These are phyloP conservation scores for Rotaria sp. DNA, from an alignment of 2,888 invertebrate species.

Conservation along the genomic window DNA sequence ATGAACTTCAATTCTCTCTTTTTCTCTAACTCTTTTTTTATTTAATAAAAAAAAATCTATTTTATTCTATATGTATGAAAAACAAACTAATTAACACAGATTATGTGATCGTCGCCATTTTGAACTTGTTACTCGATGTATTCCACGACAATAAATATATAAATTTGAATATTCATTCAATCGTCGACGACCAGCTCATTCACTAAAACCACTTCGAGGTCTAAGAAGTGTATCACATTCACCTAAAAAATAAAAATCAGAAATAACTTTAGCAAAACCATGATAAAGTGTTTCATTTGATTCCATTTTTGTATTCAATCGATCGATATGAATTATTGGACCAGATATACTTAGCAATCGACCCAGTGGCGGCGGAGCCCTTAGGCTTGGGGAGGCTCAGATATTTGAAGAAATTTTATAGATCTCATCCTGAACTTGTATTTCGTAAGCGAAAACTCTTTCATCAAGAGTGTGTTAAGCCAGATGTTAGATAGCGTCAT, in stretches of 20 bases:
- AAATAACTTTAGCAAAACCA: neutral
- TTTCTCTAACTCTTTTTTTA: neutral
- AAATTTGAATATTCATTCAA: neutral
- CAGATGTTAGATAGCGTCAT: too few relatives aligned
- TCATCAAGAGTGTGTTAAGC: too few relatives aligned
- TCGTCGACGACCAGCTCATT: neutral
- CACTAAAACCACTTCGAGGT: neutral
- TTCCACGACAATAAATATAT: neutral
- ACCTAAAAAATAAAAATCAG: neutral
- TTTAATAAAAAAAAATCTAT: neutral
- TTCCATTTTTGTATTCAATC: neutral
- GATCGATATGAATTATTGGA: neutral
- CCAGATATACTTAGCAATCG: neutral
- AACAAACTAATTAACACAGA: neutral
- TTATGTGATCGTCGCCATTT: neutral
- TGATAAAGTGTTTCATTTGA: neutral
- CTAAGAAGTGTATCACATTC: neutral
- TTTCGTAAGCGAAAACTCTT: too few relatives aligned
- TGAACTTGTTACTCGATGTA: neutral
- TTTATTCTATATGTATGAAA: neutral
- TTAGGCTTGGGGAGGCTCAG: too few relatives aligned
- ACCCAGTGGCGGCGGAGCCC: too few relatives aligned
- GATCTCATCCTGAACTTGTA: too few relatives aligned
- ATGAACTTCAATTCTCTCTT: neutral
- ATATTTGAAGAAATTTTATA: too few relatives aligned